Percentiles rank a stretch among this genome's conserved stretches.
phyloP scores from a whole-genome alignment of 2,888 invertebrate genomes.

The Agapetus fuscipes region DNA sequence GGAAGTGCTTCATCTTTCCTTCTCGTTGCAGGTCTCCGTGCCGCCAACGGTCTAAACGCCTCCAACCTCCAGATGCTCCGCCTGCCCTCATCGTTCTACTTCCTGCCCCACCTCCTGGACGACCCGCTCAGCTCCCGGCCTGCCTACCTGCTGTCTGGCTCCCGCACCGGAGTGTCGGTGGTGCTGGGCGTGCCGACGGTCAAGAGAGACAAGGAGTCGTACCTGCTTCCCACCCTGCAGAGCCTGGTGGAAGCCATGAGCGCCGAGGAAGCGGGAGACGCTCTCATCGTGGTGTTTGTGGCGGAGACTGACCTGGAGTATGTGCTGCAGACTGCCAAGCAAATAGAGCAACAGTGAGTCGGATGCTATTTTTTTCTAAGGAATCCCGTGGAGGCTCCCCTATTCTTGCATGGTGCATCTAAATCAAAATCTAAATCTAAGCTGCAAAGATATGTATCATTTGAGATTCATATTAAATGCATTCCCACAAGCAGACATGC shows the following conservation, averaged over 20 bases:
- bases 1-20: conserved; percentile 27
- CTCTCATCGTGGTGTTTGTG: conserved; percentile 76
- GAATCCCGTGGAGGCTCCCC: too few relatives aligned
- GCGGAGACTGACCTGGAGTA: conserved; percentile 78
- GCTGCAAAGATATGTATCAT: too few relatives aligned
- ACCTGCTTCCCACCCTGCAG: conserved; percentile 75
- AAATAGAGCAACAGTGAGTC: conserved; percentile 66
- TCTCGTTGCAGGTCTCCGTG: conserved; percentile 18
- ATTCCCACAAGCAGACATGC: too few relatives aligned
- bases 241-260: conserved; percentile 75
- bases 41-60: conserved; percentile 32
- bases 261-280: conserved; percentile 60
- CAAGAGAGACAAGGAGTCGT: conserved; percentile 76
- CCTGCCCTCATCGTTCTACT: conserved; percentile 72
- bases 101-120: conserved; percentile 77
- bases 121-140: conserved; percentile 69
- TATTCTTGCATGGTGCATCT: too few relatives aligned
- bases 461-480: too few relatives aligned
- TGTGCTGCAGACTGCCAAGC: conserved; percentile 61
- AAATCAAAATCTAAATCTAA: too few relatives aligned
- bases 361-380: conserved; percentile 1
- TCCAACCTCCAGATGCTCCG: conserved; percentile 43
- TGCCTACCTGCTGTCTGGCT: conserved; percentile 65
- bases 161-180: conserved; percentile 65
- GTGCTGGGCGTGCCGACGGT: conserved; percentile 89